Percentiles rank a stretch among this genome's conserved stretches.
phyloP scores from a whole-genome alignment of 2,113 vertebrate species.

The Platysternon megacephalum region DNA sequence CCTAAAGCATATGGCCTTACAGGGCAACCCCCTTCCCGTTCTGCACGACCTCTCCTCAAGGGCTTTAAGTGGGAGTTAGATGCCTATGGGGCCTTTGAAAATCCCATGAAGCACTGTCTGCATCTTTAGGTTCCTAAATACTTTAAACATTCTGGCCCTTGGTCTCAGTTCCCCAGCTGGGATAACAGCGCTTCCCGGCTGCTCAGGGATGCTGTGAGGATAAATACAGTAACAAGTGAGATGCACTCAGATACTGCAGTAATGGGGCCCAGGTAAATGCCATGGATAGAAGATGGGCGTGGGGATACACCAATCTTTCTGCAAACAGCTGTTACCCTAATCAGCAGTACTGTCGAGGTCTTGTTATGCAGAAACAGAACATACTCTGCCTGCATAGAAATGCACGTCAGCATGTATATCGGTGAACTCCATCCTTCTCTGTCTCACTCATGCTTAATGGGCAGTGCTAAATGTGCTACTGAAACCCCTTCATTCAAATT shows the following conservation, averaged over 20 bases:
- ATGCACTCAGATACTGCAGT: background rate
- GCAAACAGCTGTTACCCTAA: background rate
- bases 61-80: background rate
- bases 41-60: background rate
- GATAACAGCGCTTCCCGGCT: conserved; percentile 15
- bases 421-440: background rate
- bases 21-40: background rate
- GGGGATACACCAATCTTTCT: background rate
- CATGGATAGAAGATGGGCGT: background rate
- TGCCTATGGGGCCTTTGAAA: conserved; percentile 26
- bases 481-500: background rate
- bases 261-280: conserved; percentile 11
- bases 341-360: background rate
- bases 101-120: conserved; percentile 19
- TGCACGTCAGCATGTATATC: background rate
- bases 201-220: conserved; percentile 12
- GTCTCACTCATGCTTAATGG: background rate
- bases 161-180: conserved; percentile 52
- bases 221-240: conserved; percentile 32
- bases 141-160: conserved; percentile 56
- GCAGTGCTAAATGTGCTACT: background rate
- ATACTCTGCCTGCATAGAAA: background rate
- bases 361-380: background rate
- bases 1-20: background rate
- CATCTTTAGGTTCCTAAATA: conserved; percentile 42